Evolutionary conservation across 2,113 vertebrate species (phyloP).

Genomic region (Vimba vimba): DNA sequence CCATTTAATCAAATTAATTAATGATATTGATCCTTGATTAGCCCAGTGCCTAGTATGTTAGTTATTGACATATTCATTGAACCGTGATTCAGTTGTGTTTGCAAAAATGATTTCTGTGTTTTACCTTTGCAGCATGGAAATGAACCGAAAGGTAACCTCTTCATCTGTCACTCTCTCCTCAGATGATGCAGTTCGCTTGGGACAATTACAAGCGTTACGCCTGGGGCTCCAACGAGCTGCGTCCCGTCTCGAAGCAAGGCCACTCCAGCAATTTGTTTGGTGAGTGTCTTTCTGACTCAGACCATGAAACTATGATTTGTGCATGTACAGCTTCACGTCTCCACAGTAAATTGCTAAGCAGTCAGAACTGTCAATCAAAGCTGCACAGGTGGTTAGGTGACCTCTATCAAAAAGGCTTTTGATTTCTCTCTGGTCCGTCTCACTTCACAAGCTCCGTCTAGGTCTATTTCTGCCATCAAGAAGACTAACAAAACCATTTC

Average conservation of each 20-base stretch:
- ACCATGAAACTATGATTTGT: slow-evolving; percentile 57
- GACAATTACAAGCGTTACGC: slow-evolving; percentile 93
- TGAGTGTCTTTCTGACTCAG: slow-evolving; percentile 77
- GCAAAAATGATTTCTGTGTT: background rate
- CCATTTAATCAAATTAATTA: background rate
- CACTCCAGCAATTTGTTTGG: slow-evolving; percentile 99
- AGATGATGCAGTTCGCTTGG: slow-evolving; percentile 99
- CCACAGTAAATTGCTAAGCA: slow-evolving; percentile 67
- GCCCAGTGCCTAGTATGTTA: background rate
- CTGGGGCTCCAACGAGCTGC: slow-evolving; percentile 97
- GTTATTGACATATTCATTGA: background rate
- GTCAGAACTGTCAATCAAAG: slow-evolving; percentile 59
- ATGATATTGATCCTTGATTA: background rate
- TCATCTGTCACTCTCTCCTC: slow-evolving; percentile 52
- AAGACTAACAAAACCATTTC: slow-evolving; percentile 18
- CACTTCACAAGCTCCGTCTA: slow-evolving; percentile 11
- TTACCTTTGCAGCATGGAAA: background rate
- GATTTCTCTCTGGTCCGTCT: slow-evolving; percentile 6
- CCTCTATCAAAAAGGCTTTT: slow-evolving; percentile 26
- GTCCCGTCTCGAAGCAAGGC: slow-evolving; percentile 93
- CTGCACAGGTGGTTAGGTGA: slow-evolving; percentile 1
- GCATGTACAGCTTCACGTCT: slow-evolving; percentile 64
- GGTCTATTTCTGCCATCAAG: slow-evolving; percentile 1
- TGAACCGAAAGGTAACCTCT: background rate
- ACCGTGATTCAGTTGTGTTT: background rate